Percentiles rank a stretch among this genome's conserved stretches.
Conservation (phyloP, 2,888 invertebrate genomes). For the Phengaris alcon region DNA sequence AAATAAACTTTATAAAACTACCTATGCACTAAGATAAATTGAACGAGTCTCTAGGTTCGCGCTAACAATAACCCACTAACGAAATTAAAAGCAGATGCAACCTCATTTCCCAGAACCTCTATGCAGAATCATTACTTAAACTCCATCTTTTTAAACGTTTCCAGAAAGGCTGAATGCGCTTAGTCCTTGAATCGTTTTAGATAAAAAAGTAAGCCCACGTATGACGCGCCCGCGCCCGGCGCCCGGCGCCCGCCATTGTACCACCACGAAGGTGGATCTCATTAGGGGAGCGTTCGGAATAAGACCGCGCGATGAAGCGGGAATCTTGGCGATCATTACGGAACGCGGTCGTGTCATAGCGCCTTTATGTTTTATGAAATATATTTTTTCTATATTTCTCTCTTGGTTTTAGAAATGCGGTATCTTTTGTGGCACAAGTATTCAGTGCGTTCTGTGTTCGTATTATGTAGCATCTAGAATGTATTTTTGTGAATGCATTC, state of each 20-base stretch:
- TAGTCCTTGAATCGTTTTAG: conserved; percentile 59
- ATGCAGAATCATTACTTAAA: conserved; percentile 73
- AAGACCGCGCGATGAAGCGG: conserved; percentile 72
- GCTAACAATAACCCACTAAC: conserved; percentile 55
- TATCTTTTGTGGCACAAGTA: conserved; percentile 42
- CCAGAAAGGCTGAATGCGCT: conserved; percentile 59
- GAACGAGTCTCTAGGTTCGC: conserved; percentile 40
- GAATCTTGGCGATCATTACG: conserved; percentile 76
- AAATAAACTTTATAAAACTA: conserved; percentile 37
- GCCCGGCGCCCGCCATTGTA: not conserved
- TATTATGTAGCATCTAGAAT: conserved; percentile 33
- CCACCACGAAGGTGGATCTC: conserved; percentile 67
- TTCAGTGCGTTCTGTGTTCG: conserved; percentile 38
- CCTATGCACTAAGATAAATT: conserved; percentile 42
- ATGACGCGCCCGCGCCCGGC: conserved; percentile 49
- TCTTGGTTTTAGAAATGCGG: conserved; percentile 42
- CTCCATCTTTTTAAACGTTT: conserved; percentile 69
- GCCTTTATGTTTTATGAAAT: conserved; percentile 47
- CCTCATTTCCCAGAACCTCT: conserved; percentile 46
- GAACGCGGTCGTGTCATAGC: conserved; percentile 47
- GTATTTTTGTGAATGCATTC: conserved; percentile 33
- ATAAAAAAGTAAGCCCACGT: conserved; percentile 67
- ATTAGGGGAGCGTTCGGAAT: conserved; percentile 70
- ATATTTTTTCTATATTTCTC: conserved; percentile 44
- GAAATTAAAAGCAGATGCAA: conserved; percentile 54